These are phyloP conservation scores for Trichonephila clavipes DNA, from an alignment of 1,140 invertebrate species.

Conservation along the genomic window DNA sequence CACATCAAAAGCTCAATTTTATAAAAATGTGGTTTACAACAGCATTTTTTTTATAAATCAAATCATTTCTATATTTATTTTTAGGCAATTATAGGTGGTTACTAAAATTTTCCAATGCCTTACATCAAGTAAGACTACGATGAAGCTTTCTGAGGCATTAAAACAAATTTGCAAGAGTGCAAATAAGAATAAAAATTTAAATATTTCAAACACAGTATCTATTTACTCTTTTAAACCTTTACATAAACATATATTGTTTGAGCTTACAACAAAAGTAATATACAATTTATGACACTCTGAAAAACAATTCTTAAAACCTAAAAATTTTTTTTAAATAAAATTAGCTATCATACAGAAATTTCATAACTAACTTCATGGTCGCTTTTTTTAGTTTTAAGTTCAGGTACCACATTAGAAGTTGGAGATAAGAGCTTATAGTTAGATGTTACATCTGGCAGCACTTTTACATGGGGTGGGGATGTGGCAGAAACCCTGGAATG, in stretches of 20 bases:
- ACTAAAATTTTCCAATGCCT: no score
- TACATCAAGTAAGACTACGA: no score
- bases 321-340: background rate
- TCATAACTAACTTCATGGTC: slow-evolving; percentile 75
- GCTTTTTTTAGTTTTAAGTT: slow-evolving; percentile 48
- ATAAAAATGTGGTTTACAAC: no score
- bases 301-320: background rate
- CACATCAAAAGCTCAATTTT: no score
- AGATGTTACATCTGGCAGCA: background rate
- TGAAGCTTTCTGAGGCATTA: no score
- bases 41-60: no score
- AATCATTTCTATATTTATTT: no score
- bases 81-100: no score
- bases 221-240: no score
- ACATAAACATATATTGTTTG: background rate
- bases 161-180: no score
- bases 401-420: slow-evolving; percentile 38
- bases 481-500: background rate
- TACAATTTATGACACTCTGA: background rate
- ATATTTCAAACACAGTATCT: no score
- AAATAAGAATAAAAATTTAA: no score
- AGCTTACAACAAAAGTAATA: background rate
- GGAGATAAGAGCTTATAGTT: slow-evolving; percentile 39
- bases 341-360: slow-evolving; percentile 59
- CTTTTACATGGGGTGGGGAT: background rate